Evolutionary conservation across 30 jellyfish, hydroid and myxozoan genomes (phyloP).

Genomic region (Chrysaora quinquecirrha): DNA sequence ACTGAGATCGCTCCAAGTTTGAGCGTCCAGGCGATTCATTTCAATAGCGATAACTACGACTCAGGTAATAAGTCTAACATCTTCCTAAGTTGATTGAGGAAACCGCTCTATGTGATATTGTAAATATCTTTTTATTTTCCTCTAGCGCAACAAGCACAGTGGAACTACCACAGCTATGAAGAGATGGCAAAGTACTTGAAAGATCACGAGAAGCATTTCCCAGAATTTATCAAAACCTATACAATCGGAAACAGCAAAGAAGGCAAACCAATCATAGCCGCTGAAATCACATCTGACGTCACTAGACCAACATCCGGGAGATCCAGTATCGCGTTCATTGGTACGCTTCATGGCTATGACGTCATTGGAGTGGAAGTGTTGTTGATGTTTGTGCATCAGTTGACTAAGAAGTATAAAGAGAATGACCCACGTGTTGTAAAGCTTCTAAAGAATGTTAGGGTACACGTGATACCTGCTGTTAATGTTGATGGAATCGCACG

Average conservation of each 20-base stretch:
- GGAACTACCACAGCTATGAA: constrained; percentile 82
- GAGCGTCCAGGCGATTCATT: no score
- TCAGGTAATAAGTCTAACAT: no score
- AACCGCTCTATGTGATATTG: no score
- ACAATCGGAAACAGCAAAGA: constrained; percentile 60
- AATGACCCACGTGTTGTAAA: constrained; percentile 52
- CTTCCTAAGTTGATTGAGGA: no score
- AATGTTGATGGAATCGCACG: constrained; percentile 85
- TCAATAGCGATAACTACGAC: no score
- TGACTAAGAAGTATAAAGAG: constrained; percentile 70
- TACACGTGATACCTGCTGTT: constrained; percentile 80
- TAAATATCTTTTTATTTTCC: no score
- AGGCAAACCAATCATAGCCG: constrained; percentile 55
- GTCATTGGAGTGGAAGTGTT: constrained; percentile 83
- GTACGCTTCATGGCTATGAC: constrained; percentile 91
- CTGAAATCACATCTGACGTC: constrained; percentile 58
- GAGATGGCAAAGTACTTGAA: constrained; percentile 66
- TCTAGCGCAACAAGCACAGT: constrained; percentile 10
- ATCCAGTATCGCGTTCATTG: constrained; percentile 81
- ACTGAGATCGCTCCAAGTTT: no score
- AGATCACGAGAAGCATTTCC: constrained; percentile 85
- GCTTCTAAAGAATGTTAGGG: constrained; percentile 49
- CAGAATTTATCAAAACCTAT: constrained; percentile 54
- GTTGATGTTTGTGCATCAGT: constrained; percentile 87
- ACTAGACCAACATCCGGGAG: constrained; percentile 34